phyloP scores from a whole-genome alignment of 1,140 invertebrate species.

The Aethina tumida region DNA sequence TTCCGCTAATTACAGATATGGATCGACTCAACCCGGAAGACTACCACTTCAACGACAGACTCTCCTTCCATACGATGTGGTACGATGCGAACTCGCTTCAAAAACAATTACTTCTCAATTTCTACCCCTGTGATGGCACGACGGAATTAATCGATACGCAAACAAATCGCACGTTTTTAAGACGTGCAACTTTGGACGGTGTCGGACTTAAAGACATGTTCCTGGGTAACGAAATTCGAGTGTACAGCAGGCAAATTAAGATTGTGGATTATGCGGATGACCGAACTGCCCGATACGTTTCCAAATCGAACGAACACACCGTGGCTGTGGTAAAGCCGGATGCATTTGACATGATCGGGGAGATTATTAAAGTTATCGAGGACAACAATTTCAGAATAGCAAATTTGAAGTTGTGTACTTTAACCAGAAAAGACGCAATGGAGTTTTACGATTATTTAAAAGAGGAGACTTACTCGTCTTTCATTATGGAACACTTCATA shows the following conservation, averaged over 20 bases:
- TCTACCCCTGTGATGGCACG: conserved; percentile 52
- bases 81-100: conserved; percentile 54
- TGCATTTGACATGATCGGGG: conserved; percentile 48
- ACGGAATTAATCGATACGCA: conserved; percentile 63
- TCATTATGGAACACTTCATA: conserved; percentile 46
- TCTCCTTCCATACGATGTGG: conserved; percentile 49
- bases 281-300: conserved; percentile 41
- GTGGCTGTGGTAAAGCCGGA: conserved; percentile 58
- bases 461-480: conserved; percentile 29
- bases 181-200: conserved; percentile 47
- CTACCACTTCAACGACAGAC: conserved; percentile 30
- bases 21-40: conserved; percentile 10
- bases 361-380: conserved; percentile 49
- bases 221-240: conserved; percentile 55
- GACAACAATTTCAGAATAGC: conserved; percentile 39
- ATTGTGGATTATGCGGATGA: conserved; percentile 57
- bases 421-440: conserved; percentile 44
- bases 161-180: conserved; percentile 52
- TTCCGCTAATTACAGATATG: neutral
- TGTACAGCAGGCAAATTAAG: conserved; percentile 57
- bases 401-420: conserved; percentile 51
- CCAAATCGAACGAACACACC: conserved; percentile 44
- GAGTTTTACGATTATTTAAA: conserved; percentile 47
- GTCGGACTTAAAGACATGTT: conserved; percentile 52
- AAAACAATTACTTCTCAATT: conserved; percentile 57